Conservation (phyloP, 2,797 vertebrate species). For the Manis pentadactyla region DNA sequence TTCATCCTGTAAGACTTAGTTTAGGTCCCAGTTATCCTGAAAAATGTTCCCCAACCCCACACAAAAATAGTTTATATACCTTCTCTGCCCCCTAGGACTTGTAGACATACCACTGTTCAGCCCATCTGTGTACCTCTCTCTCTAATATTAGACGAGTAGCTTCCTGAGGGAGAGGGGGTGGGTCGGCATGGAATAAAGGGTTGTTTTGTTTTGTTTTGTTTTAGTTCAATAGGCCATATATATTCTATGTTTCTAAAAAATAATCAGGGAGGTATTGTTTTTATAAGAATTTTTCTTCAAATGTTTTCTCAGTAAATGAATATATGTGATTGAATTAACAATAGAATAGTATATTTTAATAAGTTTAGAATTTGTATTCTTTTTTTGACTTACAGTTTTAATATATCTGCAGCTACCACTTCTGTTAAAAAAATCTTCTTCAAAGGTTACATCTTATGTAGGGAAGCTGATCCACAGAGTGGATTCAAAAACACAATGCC, state of each 20-base stretch:
- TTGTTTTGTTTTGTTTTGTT: too few relatives aligned
- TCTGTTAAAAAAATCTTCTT: neutral
- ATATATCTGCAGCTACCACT: neutral
- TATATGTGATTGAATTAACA: neutral
- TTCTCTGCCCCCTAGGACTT: too few relatives aligned
- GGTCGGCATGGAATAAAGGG: neutral
- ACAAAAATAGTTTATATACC: too few relatives aligned
- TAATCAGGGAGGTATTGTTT: neutral
- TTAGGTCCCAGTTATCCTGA: neutral
- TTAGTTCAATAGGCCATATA: neutral
- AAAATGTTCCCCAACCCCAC: neutral
- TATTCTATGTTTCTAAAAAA: conserved; percentile 5
- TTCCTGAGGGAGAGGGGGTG: neutral
- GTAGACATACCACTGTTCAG: neutral
- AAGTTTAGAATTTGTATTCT: neutral
- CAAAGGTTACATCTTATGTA: neutral
- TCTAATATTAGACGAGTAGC: neutral
- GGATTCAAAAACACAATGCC: neutral
- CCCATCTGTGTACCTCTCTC: neutral
- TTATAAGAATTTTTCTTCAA: neutral
- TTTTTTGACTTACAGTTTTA: neutral
- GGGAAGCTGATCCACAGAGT: neutral
- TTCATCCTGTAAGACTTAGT: neutral
- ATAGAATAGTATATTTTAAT: conserved; percentile 14
- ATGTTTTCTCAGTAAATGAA: neutral